Evolutionary conservation across 2,113 vertebrate species (phyloP).

Genomic region (Coryphaenoides rupestris): DNA sequence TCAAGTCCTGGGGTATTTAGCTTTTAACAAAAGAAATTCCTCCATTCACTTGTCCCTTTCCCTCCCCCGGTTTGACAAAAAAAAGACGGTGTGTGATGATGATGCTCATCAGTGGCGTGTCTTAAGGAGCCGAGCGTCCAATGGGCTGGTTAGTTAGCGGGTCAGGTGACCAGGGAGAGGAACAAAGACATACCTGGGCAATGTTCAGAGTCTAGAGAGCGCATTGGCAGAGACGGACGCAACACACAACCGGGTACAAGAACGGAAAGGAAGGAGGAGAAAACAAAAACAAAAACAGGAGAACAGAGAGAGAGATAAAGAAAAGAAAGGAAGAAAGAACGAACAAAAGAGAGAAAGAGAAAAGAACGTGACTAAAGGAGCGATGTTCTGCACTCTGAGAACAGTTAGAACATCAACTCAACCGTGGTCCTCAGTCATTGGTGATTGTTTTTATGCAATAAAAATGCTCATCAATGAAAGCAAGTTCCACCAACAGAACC

Average conservation of each 20-base stretch:
- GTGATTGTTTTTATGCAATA: background rate
- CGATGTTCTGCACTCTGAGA: constrained; percentile 54
- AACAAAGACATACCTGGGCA: constrained; percentile 97
- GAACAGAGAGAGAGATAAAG: constrained; percentile 47
- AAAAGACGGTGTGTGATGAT: constrained; percentile 17
- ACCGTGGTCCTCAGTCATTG: constrained; percentile 18
- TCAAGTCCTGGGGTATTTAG: constrained; percentile 79
- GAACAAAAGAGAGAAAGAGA: constrained; percentile 27
- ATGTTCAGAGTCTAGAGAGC: constrained; percentile 99
- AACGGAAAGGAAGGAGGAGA: constrained; percentile 21
- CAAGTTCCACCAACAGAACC: background rate
- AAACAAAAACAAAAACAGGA: constrained; percentile 6
- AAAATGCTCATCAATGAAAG: constrained; percentile 46
- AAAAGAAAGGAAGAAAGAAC: constrained; percentile 31
- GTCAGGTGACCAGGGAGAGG: constrained; percentile 59
- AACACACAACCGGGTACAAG: constrained; percentile 62
- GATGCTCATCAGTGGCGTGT: constrained; percentile 14
- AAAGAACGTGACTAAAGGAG: constrained; percentile 63
- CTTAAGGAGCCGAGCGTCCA: constrained; percentile 65
- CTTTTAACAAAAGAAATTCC: too few relatives aligned
- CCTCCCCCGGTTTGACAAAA: constrained; percentile 19
- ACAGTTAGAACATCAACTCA: constrained; percentile 53
- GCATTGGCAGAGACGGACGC: constrained; percentile 60
- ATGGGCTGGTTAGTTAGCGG: constrained; percentile 83
- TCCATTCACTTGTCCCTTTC: constrained; percentile 10